Evolutionary conservation across 2,797 vertebrate species (phyloP).

Genomic region (Meda fulgida): DNA sequence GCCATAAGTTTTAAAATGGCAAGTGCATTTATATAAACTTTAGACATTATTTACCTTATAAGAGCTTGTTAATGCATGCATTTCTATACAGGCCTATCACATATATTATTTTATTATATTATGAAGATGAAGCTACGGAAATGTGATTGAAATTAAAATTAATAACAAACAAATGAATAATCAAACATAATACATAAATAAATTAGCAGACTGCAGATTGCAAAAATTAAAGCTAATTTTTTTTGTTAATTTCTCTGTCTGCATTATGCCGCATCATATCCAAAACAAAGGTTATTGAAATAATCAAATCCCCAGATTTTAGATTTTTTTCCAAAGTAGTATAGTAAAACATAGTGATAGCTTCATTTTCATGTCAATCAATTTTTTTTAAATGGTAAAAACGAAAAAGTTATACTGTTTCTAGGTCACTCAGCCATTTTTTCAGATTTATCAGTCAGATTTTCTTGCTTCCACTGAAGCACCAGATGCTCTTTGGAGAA

Average conservation of each 20-base stretch:
- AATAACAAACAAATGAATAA: not conserved
- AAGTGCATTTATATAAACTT: not conserved
- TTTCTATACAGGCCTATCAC: too few relatives aligned
- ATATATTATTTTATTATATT: not conserved
- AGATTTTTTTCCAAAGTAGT: too few relatives aligned
- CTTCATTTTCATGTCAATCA: not conserved
- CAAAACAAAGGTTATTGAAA: not conserved
- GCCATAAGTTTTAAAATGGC: not conserved
- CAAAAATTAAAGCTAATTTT: too few relatives aligned
- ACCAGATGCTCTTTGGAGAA: not conserved
- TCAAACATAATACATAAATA: not conserved
- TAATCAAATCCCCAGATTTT: too few relatives aligned
- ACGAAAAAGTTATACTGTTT: not conserved
- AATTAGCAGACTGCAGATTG: not conserved
- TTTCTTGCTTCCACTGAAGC: not conserved
- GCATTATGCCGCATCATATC: not conserved
- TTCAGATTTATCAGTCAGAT: not conserved
- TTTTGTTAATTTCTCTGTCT: not conserved
- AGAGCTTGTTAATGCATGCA: too few relatives aligned
- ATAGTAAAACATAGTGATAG: not conserved
- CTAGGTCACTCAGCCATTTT: not conserved
- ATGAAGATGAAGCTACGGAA: not conserved
- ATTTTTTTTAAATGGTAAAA: not conserved
- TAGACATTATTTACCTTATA: not conserved
- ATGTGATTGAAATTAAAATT: not conserved